Evolutionary conservation across 2,888 invertebrate species (phyloP).

Genomic region (Zygothrica quintamaculata): DNA sequence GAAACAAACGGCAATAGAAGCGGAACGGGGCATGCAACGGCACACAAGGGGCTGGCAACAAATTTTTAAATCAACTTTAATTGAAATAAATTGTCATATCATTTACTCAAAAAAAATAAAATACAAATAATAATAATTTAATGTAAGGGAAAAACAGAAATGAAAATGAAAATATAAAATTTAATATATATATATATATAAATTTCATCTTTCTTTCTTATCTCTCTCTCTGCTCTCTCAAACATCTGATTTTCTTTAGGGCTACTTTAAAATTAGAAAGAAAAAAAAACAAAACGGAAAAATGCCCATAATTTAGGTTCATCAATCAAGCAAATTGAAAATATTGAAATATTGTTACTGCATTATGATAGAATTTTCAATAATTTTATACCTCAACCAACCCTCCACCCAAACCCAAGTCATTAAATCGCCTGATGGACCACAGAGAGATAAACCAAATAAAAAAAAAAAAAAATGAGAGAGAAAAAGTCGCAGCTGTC

Average conservation of each 20-base stretch:
- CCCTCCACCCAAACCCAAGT: not conserved
- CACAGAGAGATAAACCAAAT: not conserved
- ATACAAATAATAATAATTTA: constrained; percentile 34
- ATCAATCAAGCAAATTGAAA: constrained; percentile 59
- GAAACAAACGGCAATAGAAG: not conserved
- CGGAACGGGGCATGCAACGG: not conserved
- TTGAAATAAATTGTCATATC: constrained; percentile 82
- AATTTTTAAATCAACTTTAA: constrained; percentile 79
- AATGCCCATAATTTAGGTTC: constrained; percentile 45
- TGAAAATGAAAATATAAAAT: constrained; percentile 31
- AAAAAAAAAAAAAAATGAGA: not conserved
- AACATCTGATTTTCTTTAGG: constrained; percentile 10
- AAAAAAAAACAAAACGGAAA: no score
- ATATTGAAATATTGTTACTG: constrained; percentile 54
- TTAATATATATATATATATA: constrained; percentile 39
- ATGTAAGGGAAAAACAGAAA: constrained; percentile 28
- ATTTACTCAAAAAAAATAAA: constrained; percentile 54
- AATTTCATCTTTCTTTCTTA: constrained; percentile 42
- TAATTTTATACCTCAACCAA: not conserved
- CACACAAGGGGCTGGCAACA: constrained; percentile 18
- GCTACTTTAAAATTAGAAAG: constrained; percentile 37
- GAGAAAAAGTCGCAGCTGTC: constrained; percentile 3
- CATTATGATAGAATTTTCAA: constrained; percentile 39
- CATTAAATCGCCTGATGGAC: constrained; percentile 42
- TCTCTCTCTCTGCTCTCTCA: constrained; percentile 6